Evolutionary conservation across 2,888 invertebrate species (phyloP).

Genomic region (Troilus luridus): DNA sequence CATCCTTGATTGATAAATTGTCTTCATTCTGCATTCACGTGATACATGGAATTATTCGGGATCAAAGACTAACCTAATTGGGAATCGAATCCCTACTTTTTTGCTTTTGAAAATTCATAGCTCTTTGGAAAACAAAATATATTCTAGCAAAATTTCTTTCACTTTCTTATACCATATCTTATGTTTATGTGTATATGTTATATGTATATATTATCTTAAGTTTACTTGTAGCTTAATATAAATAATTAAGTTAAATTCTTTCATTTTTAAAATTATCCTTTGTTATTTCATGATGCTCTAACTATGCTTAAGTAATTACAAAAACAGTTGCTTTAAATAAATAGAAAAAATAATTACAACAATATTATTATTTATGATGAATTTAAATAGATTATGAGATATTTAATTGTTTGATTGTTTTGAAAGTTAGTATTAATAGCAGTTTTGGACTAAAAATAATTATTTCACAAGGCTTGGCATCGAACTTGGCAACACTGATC

Average conservation of each 20-base stretch:
- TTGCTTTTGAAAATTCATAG: neutral
- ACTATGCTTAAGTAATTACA: neutral
- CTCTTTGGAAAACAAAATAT: slow-evolving; percentile 13
- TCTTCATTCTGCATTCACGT: neutral
- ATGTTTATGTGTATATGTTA: too few relatives aligned
- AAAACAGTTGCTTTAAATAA: neutral
- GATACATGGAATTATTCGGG: too few relatives aligned
- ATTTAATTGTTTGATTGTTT: neutral
- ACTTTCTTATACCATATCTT: neutral
- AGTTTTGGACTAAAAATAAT: slow-evolving; percentile 41
- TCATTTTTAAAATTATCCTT: neutral
- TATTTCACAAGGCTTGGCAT: slow-evolving; percentile 38
- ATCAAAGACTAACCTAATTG: neutral
- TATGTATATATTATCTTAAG: too few relatives aligned
- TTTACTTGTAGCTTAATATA: neutral
- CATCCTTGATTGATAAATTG: neutral
- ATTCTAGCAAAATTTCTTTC: neutral
- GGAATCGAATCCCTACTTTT: neutral
- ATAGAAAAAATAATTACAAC: neutral
- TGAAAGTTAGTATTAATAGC: neutral
- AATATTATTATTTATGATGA: neutral
- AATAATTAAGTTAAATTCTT: neutral
- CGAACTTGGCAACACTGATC: slow-evolving; percentile 48
- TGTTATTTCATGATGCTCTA: neutral
- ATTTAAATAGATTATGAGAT: neutral